Evolutionary conservation across 2,888 invertebrate species (phyloP).

Genomic region (Ophion obscuratus): DNA sequence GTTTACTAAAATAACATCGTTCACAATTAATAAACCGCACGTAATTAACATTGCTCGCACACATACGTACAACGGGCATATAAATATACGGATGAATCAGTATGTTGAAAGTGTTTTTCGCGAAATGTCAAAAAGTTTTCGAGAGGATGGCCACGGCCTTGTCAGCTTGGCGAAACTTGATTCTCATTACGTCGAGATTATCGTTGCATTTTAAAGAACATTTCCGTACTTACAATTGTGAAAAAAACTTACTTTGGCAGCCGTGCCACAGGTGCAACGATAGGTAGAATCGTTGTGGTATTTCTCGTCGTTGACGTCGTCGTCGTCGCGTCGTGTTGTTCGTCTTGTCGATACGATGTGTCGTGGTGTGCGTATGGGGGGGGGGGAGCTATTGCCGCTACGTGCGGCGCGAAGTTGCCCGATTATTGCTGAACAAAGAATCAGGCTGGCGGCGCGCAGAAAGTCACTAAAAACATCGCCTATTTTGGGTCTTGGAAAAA

Average conservation of each 20-base stretch:
- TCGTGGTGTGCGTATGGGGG: constrained; percentile 59
- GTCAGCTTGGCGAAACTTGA: neutral
- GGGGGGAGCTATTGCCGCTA: constrained; percentile 51
- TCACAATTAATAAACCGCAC: neutral
- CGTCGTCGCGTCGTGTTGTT: constrained; percentile 42
- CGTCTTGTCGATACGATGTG: constrained; percentile 65
- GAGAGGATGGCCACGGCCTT: neutral
- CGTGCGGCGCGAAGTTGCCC: constrained; percentile 16
- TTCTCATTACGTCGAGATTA: neutral
- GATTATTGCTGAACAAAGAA: constrained; percentile 41
- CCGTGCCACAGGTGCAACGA: constrained; percentile 75
- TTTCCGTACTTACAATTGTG: neutral
- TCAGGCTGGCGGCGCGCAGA: constrained; percentile 18
- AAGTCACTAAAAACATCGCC: constrained; percentile 14
- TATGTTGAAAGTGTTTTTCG: neutral
- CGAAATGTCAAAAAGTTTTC: constrained; percentile 30
- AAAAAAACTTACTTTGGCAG: constrained; percentile 65
- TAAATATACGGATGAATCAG: constrained; percentile 5
- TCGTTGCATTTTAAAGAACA: neutral
- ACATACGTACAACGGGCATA: neutral
- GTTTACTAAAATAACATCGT: neutral
- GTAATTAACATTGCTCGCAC: neutral
- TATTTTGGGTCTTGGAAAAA: neutral
- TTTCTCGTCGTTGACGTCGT: constrained; percentile 56
- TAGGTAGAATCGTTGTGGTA: constrained; percentile 74